Base-by-base conservation (phyloP, 2,797 vertebrate genomes). In the Sebastes vulpes region DNA sequence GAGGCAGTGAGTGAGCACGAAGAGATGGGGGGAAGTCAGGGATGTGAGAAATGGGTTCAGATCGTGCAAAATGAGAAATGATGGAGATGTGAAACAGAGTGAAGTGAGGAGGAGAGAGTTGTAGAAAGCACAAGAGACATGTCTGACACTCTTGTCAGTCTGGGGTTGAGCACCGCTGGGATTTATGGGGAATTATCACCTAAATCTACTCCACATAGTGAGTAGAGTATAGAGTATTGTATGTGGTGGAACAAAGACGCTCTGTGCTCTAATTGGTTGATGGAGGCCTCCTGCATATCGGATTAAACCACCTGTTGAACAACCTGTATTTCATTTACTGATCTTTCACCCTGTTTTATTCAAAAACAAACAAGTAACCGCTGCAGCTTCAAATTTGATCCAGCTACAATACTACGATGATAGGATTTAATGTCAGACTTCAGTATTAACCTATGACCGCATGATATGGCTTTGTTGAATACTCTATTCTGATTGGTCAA, bases 41-140 rank as follows among this genome's bases (percentile, higher is more conserved):
- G 61, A 65, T 38, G 59, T 60, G 60, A 69, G 38, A 81, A 82
- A 79, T 50, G 59, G n/a, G 72, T 38, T 84, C 75, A 66, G 54
- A 56, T 16, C 7, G 9, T 20, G 12, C 57, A 21, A 42, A 79
- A 54, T 1, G 5, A 60, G 65, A 70, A 67, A 58, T 50, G 58
- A 84, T 63, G 56, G 64, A 75, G 72, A 72, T 12, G 42, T 79
- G 73, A 61, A 52, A 61, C 16, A 16, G 21, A 58, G 9, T 18
- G 58, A 29, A 53, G 12, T 18, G 66, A 35, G 16, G 31, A 50
- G 9, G 69, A 38, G 46, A 26, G 52, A 46, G 56, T 18, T 28
- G 18, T 7, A 14, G 14, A 5, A 70, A 48, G 7, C 59, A 52
- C 12, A 1, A 35, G 12, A 67, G 31, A 61, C 12, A 1, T 3